Percentiles rank a stretch among this genome's conserved stretches.
phyloP scores from a whole-genome alignment of 2,888 invertebrate genomes.

The Leistus spinibarbis region DNA sequence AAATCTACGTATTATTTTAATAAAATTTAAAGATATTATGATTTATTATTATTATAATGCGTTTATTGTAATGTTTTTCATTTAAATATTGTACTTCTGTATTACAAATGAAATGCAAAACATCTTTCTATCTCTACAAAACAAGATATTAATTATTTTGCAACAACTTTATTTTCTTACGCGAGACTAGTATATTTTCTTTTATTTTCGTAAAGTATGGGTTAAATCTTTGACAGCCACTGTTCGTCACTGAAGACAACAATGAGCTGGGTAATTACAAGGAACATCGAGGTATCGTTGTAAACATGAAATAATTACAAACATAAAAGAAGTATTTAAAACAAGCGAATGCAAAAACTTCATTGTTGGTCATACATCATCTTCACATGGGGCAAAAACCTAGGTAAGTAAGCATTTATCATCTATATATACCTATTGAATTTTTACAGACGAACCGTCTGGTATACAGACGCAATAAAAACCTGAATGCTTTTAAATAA shows the following conservation, averaged over 20 bases:
- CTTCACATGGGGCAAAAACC: neutral
- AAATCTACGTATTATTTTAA: too few relatives aligned
- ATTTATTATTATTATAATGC: too few relatives aligned
- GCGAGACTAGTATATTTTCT: neutral
- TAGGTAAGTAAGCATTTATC: conserved; percentile 8
- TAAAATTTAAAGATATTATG: too few relatives aligned
- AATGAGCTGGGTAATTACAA: conserved; percentile 3
- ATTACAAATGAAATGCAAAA: too few relatives aligned
- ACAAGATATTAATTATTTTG: neutral
- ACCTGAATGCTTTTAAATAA: neutral
- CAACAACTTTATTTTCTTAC: neutral
- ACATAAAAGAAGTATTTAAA: conserved; percentile 6
- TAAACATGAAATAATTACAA: conserved; percentile 10
- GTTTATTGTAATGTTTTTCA: too few relatives aligned
- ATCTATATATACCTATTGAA: neutral
- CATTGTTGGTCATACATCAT: conserved; percentile 5
- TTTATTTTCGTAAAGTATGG: neutral
- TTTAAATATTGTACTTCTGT: too few relatives aligned
- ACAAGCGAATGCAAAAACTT: conserved; percentile 2
- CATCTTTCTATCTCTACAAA: neutral
- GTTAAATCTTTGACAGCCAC: neutral
- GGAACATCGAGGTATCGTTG: neutral
- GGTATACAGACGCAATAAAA: neutral
- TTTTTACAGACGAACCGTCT: conserved; percentile 1
- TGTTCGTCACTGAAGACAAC: neutral